Evolutionary conservation across 2,797 vertebrate genomes (phyloP), one percentile per base, ranked within the genome.

Genomic region (Ctenosaura bakeri): DNA sequence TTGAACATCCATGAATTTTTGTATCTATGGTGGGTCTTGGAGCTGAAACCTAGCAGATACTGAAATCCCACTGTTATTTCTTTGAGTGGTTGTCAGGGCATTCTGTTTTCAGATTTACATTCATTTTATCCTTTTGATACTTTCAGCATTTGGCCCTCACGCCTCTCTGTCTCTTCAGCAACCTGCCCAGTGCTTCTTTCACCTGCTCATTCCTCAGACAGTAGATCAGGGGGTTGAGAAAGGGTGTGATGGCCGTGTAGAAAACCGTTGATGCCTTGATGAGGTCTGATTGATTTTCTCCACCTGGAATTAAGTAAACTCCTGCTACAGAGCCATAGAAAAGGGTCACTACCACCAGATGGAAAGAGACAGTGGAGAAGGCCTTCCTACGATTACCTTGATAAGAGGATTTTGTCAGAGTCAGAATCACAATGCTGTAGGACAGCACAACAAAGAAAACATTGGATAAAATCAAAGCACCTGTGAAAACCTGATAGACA

Each of bases 211-310:
- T 87, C 18, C 86, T 78, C 29, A 94, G 88, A 62, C 91, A 94
- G 0, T 94, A 92, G 83, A 94, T 93, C n/a, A 94, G 1, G 3
- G 94, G 94, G n/a, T 96, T 96, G 78, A 96, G 26, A 26, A 94
- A 83, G 46, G 93, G 95, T 0, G 93, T 95, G 20, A 92, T 32
- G 0, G 94, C 86, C 50, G 95, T 93, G 73, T 95, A 96, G 91
- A 95, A 94, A 2, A 96, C 54, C 24, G 94, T 95, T 9, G 94
- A 90, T 46, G 71, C 85, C 12, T 95, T 94, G 59, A 92, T 94
- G n/a, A 87, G 62, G 62, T 87, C 71, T 54, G 90, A 90, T n/a
- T 92, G 69, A 13, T 89, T 91, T 2, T 87, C 78, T 6, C 88
- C 91, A 54, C 87, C 77, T 89, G 94, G 94, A 13, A 73, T 83